Evolutionary conservation across 2,888 invertebrate genomes (phyloP).

Genomic region (Rosalia funebris): DNA sequence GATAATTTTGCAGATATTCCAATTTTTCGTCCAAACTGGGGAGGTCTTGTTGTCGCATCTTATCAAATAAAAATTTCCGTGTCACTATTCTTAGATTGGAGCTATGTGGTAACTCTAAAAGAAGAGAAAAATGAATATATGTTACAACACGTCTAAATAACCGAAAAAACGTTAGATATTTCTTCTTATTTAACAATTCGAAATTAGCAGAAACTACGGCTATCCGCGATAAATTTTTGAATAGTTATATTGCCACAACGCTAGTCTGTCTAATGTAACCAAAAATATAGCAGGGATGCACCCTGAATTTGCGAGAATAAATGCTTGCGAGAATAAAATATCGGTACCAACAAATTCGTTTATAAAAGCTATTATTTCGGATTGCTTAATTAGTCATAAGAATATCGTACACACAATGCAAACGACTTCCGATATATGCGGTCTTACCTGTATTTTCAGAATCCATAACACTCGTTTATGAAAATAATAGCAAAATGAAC

Average conservation of each 20-base stretch:
- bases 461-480: neutral
- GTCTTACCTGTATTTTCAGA: neutral
- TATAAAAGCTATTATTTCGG: neutral
- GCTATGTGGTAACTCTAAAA: neutral
- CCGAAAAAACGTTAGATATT: neutral
- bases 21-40: neutral
- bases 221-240: neutral
- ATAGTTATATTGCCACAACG: neutral
- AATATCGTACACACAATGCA: neutral
- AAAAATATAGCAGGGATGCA: conserved; percentile 1
- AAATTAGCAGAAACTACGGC: neutral
- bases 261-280: neutral
- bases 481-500: neutral
- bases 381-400: conserved; percentile 2
- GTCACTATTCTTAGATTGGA: conserved; percentile 1
- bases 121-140: neutral
- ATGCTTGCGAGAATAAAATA: neutral
- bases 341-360: neutral
- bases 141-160: neutral
- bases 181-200: neutral
- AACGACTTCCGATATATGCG: conserved; percentile 1
- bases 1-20: neutral
- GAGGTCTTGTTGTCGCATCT: neutral
- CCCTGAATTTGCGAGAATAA: neutral
- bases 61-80: conserved; percentile 1